Evolutionary conservation across 2,797 vertebrate species (phyloP), one percentile per base, ranked within the genome.

Genomic region (Emys orbicularis): DNA sequence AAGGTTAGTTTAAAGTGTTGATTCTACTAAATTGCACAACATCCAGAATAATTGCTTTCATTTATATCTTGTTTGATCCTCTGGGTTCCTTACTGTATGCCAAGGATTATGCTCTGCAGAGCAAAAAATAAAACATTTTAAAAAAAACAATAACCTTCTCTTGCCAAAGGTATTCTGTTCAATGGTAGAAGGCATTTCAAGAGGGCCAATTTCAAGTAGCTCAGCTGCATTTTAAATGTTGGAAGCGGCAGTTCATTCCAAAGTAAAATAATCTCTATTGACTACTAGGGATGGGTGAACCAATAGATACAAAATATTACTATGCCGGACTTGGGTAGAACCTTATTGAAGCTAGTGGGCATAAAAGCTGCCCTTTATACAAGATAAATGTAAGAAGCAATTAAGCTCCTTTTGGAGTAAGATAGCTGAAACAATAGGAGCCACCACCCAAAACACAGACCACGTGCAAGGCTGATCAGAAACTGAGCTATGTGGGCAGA

Each of bases 191-290:
- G 80, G 31, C 8, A 50, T 49, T 83, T 23, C 9, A 53, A 0
- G 0, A 56, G 27, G 4, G n/a, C 50, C 3, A 34, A 10, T 90
- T 93, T 61, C 56, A 52, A n/a, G 50, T 12, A 57, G 10, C 72
- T 92, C 65, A 81, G 5, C 25, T 85, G 41, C 41, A 47, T 87
- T n/a, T n/a, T 83, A 91, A 41, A 57, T 81, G 44, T 82, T 59
- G 77, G 8, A 10, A 23, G 21, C 50, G 91, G 44, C 44, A 79
- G 2, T 1, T 1, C 27, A 44, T 87, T 93, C 37, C 81, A 57
- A 83, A 90, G 5, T 54, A 53, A 72, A 90, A 65, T 49, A 12
- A 52, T 3, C 82, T 21, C 49, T 56, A 41, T n/a, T 59, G 83
- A 44, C 27, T 49, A 59, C 19, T 8, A 81, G 8, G 27, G 53